phyloP scores from a whole-genome alignment of 1,140 invertebrate genomes.

The Odontomachus brunneus region DNA sequence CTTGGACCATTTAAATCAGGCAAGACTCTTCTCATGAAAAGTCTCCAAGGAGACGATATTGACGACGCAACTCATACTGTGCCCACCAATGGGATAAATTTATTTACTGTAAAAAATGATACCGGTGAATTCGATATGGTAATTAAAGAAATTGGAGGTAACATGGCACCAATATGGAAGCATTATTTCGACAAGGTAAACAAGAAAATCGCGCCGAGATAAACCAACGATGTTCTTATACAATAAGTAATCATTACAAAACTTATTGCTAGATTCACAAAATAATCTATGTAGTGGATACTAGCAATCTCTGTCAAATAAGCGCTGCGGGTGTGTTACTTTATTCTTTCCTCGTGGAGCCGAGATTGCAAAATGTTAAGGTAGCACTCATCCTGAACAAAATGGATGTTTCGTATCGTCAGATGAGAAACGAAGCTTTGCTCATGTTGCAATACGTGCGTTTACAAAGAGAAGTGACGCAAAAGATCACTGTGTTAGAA shows the following conservation, averaged over 20 bases:
- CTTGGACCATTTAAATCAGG: slow-evolving; percentile 91
- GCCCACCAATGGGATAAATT: slow-evolving; percentile 91
- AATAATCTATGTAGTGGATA: slow-evolving; percentile 91
- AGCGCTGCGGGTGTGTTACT: slow-evolving; percentile 91
- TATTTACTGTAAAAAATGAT: slow-evolving; percentile 87
- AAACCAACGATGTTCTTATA: background rate
- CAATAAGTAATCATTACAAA: background rate
- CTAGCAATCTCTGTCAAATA: slow-evolving; percentile 92
- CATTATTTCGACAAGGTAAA: slow-evolving; percentile 89
- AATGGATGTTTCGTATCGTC: slow-evolving; percentile 93
- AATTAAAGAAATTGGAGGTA: slow-evolving; percentile 90
- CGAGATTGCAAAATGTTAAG: slow-evolving; percentile 88
- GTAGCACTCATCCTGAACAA: slow-evolving; percentile 91
- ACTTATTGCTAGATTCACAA: slow-evolving; percentile 81
- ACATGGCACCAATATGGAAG: slow-evolving; percentile 92
- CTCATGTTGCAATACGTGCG: slow-evolving; percentile 91
- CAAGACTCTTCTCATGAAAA: slow-evolving; percentile 92
- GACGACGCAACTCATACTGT: slow-evolving; percentile 91
- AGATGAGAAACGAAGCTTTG: slow-evolving; percentile 93
- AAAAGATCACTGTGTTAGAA: slow-evolving; percentile 89
- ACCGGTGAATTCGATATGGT: slow-evolving; percentile 82
- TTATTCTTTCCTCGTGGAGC: slow-evolving; percentile 90
- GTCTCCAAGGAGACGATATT: slow-evolving; percentile 89
- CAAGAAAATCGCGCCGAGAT: slow-evolving; percentile 1
- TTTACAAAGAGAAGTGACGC: slow-evolving; percentile 88